A percentile compares a stretch with the other conserved stretches of the same genome.
Evolutionary conservation across 2,797 vertebrate genomes (phyloP).

Genomic region (Etheostoma perlongum): DNA sequence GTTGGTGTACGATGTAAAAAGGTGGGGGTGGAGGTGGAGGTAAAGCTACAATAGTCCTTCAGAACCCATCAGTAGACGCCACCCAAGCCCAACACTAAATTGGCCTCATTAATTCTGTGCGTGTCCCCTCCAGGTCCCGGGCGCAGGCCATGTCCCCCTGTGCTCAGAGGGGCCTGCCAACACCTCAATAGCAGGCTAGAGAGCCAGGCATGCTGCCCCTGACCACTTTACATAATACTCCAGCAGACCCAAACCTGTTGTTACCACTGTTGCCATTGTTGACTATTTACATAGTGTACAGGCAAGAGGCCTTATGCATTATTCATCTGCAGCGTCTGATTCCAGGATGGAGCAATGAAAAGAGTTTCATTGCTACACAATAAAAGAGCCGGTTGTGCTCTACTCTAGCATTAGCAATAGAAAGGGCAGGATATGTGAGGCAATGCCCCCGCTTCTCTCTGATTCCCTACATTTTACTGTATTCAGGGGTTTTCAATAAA

Average conservation of each 20-base stretch:
- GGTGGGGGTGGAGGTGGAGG: conserved; percentile 14
- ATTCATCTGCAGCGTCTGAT: conserved; percentile 84
- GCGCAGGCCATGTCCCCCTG: conserved; percentile 56
- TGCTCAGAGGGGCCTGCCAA: conserved; percentile 56
- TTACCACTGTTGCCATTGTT: conserved; percentile 81
- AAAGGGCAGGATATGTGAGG: conserved; percentile 71
- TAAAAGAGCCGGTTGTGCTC: conserved; percentile 77
- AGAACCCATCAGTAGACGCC: conserved; percentile 73
- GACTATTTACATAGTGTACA: conserved; percentile 86
- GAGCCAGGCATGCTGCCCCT: conserved; percentile 70
- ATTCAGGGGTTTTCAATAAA: conserved; percentile 81
- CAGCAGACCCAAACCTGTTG: conserved; percentile 79
- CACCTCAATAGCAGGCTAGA: conserved; percentile 73
- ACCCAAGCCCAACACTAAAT: conserved; percentile 73
- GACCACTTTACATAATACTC: conserved; percentile 82
- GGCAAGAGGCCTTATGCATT: conserved; percentile 84
- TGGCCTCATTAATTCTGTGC: conserved; percentile 81
- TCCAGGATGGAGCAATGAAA: conserved; percentile 78
- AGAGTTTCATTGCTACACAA: conserved; percentile 81
- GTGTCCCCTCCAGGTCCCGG: conserved; percentile 64
- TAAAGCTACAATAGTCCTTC: conserved; percentile 64
- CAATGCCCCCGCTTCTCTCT: conserved; percentile 69
- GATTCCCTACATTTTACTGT: conserved; percentile 80
- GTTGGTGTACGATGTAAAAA: conserved; percentile 37
- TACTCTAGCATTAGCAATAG: conserved; percentile 77